Evolutionary conservation across 2,797 vertebrate genomes (phyloP).

Genomic region (Mareca strepera): DNA sequence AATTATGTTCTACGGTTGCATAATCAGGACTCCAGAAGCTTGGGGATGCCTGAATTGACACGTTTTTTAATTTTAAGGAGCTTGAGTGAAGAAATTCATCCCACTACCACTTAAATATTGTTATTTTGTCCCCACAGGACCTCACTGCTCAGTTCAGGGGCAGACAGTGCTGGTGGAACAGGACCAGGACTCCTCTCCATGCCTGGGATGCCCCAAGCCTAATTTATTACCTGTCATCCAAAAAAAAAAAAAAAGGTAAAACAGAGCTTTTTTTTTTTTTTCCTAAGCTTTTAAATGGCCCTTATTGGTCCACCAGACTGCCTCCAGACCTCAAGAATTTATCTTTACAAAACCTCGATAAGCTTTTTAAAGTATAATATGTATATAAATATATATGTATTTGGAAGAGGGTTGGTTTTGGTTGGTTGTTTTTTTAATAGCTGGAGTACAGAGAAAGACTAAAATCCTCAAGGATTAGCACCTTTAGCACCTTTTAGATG

Average conservation of each 20-base stretch:
- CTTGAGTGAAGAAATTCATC: neutral
- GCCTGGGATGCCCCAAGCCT: neutral
- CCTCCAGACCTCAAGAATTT: neutral
- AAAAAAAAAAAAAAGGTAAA: neutral
- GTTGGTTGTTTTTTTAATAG: neutral
- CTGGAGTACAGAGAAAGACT: neutral
- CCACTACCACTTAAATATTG: neutral
- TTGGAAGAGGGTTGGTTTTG: neutral
- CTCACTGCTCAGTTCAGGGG: neutral
- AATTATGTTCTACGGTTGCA: neutral
- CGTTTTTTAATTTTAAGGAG: constrained; percentile 21
- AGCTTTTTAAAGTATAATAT: neutral
- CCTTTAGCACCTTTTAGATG: neutral
- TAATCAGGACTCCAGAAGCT: neutral
- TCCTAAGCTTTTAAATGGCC: neutral
- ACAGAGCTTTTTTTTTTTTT: neutral
- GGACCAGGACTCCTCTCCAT: neutral
- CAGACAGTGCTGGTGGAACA: neutral
- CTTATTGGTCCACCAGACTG: no score
- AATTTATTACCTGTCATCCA: neutral
- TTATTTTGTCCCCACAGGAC: neutral
- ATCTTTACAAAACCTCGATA: neutral
- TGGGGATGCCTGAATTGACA: neutral
- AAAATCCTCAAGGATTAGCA: neutral
- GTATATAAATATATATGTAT: no score